Conservation (phyloP, 2,113 vertebrate genomes). For the Myiopsitta monachus region DNA sequence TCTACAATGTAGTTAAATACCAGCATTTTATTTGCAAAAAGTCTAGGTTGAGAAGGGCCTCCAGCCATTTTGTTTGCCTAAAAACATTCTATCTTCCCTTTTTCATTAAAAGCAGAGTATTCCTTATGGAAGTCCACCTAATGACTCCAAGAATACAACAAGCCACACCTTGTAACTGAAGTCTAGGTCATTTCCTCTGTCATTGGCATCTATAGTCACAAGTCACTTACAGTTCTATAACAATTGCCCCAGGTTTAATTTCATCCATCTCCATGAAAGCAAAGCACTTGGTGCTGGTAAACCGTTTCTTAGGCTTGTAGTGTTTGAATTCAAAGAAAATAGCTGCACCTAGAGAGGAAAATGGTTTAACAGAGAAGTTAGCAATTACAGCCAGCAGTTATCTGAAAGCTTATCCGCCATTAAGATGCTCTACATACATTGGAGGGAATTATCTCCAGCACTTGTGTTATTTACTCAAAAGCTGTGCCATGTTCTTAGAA, state of each 20-base stretch:
- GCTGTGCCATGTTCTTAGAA: background rate
- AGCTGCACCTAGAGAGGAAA: slow-evolving; percentile 83
- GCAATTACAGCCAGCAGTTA: background rate
- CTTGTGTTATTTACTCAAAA: background rate
- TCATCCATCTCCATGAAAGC: slow-evolving; percentile 99
- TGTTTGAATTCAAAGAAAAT: slow-evolving; percentile 99
- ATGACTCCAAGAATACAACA: background rate
- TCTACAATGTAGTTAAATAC: background rate
- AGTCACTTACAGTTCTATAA: slow-evolving; percentile 94
- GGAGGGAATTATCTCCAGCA: background rate
- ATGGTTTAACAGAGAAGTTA: background rate
- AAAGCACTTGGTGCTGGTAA: slow-evolving; percentile 99
- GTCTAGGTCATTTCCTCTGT: background rate
- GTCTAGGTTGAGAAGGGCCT: background rate
- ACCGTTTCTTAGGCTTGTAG: slow-evolving; percentile 98
- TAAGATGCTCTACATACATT: background rate
- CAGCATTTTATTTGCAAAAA: background rate
- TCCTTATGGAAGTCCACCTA: background rate
- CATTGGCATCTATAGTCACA: background rate
- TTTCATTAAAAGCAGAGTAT: background rate
- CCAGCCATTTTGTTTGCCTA: background rate
- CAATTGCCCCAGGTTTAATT: slow-evolving; percentile 91
- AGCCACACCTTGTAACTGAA: background rate
- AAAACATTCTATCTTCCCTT: background rate
- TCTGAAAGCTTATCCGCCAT: background rate